These are phyloP conservation scores for Drosophila malerkotliana DNA, from an alignment of 1,140 invertebrate genomes.

Conservation along the genomic window DNA sequence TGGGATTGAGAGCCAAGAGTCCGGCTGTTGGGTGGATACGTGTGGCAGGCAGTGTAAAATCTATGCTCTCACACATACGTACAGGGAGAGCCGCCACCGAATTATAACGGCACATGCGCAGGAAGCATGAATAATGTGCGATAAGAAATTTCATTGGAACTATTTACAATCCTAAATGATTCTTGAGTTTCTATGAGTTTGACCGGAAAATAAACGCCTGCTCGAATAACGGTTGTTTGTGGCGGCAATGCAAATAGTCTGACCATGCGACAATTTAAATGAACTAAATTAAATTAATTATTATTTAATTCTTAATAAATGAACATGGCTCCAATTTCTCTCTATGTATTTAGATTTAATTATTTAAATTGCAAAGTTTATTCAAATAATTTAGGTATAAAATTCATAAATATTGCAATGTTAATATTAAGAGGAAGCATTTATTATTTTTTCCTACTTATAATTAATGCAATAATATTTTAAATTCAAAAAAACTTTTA, in stretches of 20 bases:
- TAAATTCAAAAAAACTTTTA: neutral
- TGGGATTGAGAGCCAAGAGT: neutral
- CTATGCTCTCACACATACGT: constrained; percentile 30
- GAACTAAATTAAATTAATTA: neutral
- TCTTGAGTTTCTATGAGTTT: neutral
- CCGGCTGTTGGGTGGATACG: neutral
- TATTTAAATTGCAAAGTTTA: too few species aligned
- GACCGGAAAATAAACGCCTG: neutral
- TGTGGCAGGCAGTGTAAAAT: constrained; percentile 23
- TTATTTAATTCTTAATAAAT: too few species aligned
- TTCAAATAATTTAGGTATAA: too few species aligned
- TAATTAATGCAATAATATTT: neutral
- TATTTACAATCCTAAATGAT: neutral
- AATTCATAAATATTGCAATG: too few species aligned
- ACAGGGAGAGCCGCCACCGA: constrained; percentile 16
- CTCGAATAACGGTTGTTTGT: constrained; percentile 4
- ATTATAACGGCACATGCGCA: constrained; percentile 67
- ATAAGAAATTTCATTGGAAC: constrained; percentile 31
- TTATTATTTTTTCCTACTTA: neutral
- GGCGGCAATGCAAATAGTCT: neutral
- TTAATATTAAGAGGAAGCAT: too few species aligned
- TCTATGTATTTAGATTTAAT: too few species aligned
- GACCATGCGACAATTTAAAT: neutral
- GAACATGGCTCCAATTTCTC: too few species aligned
- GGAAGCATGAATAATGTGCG: constrained; percentile 37